Evolutionary conservation across 2,113 vertebrate species (phyloP).

Genomic region (Pachypanchax playfairii): DNA sequence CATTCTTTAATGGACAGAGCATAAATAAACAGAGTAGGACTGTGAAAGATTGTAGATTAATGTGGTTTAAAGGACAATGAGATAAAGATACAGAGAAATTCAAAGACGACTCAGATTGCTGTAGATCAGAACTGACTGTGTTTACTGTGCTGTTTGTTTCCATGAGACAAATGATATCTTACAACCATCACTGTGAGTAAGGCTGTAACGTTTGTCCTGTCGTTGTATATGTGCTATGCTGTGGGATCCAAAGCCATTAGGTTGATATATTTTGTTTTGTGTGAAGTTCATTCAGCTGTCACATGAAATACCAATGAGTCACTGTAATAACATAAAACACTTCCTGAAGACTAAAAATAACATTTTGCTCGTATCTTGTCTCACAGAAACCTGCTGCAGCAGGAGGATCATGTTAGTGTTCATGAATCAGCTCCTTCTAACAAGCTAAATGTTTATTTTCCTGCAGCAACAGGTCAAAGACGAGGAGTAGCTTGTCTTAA

Average conservation of each 20-base stretch:
- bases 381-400: too few species aligned
- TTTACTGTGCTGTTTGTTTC: constrained; percentile 22
- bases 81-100: constrained; percentile 1
- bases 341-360: constrained; percentile 16
- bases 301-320: constrained; percentile 18
- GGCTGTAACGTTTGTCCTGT: constrained; percentile 11
- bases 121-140: constrained; percentile 21
- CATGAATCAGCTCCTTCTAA: too few species aligned
- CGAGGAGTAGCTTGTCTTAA: too few species aligned
- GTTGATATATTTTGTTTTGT: constrained; percentile 36
- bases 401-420: too few species aligned
- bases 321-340: constrained; percentile 7
- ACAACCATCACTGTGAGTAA: constrained; percentile 24
- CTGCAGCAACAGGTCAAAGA: too few species aligned
- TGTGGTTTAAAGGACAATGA: constrained; percentile 29
- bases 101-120: background rate
- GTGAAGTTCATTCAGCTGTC: constrained; percentile 26
- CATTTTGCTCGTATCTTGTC: background rate
- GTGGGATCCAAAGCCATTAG: constrained; percentile 16
- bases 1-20: constrained; percentile 36
- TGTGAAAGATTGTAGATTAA: constrained; percentile 26
- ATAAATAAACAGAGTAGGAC: constrained; percentile 40
- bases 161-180: constrained; percentile 7
- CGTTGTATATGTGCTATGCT: constrained; percentile 1
- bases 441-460: too few species aligned